Evolutionary conservation across 2,797 vertebrate species (phyloP).

Genomic region (Sparidentex hasta): DNA sequence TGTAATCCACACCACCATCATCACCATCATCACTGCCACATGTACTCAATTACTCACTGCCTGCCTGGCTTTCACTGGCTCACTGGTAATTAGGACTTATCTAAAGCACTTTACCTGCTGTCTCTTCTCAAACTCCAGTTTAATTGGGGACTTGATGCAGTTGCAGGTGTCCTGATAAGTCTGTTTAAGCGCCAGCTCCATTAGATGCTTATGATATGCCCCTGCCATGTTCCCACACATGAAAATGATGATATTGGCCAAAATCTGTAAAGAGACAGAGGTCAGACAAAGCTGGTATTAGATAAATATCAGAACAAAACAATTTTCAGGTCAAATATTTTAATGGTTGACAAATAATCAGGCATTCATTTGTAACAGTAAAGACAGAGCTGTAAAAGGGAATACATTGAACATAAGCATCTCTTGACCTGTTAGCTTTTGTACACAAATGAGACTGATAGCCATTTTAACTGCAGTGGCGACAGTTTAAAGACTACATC

Average conservation of each 20-base stretch:
- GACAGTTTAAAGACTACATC: background rate
- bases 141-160: slow-evolving; percentile 98
- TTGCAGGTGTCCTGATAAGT: slow-evolving; percentile 98
- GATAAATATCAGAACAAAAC: slow-evolving; percentile 6
- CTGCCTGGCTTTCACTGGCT: slow-evolving; percentile 3
- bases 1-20: slow-evolving; percentile 12
- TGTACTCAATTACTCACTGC: background rate
- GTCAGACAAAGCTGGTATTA: slow-evolving; percentile 16
- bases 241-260: slow-evolving; percentile 98
- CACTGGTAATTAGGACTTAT: slow-evolving; percentile 6
- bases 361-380: background rate
- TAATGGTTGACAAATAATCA: background rate
- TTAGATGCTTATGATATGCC: slow-evolving; percentile 97
- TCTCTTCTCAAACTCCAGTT: slow-evolving; percentile 97
- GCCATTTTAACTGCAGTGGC: background rate
- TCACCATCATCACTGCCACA: background rate
- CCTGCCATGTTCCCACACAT: slow-evolving; percentile 97
- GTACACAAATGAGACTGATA: background rate
- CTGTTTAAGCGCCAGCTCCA: slow-evolving; percentile 96
- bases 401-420: background rate
- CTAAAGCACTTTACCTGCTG: slow-evolving; percentile 90
- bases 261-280: slow-evolving; percentile 84
- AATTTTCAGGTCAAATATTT: background rate
- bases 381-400: background rate
- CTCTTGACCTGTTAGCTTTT: background rate